These are phyloP conservation scores for Brachyptera putata DNA, from an alignment of 2,888 invertebrate genomes.

Conservation along the genomic window DNA sequence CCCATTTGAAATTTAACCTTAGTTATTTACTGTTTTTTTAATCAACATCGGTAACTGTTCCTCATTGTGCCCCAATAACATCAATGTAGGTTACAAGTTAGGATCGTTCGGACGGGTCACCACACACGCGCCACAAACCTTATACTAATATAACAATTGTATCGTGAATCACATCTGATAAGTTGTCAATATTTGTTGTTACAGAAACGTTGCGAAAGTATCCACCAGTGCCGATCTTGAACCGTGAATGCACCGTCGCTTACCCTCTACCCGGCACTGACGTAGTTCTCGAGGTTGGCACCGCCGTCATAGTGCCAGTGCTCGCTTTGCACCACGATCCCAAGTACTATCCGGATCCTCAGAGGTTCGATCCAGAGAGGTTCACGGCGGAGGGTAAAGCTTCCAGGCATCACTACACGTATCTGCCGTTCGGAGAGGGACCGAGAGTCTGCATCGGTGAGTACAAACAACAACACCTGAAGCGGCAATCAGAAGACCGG, in stretches of 20 bases:
- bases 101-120: too few species aligned
- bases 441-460: slow-evolving; percentile 28
- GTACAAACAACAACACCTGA: neutral
- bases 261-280: neutral
- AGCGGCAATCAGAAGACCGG: too few species aligned
- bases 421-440: slow-evolving; percentile 9
- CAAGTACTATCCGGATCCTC: slow-evolving; percentile 37
- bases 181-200: too few species aligned
- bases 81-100: too few species aligned
- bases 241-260: neutral
- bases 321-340: slow-evolving; percentile 36
- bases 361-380: slow-evolving; percentile 39
- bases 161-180: too few species aligned
- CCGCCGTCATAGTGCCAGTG: slow-evolving; percentile 35
- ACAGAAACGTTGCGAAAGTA: slow-evolving; percentile 2
- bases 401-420: neutral
- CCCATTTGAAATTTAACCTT: too few species aligned
- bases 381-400: neutral
- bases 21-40: too few species aligned
- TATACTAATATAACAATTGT: too few species aligned
- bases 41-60: too few species aligned
- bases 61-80: too few species aligned
- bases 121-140: too few species aligned
- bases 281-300: slow-evolving; percentile 30
- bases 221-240: neutral